phyloP scores from a whole-genome alignment of 35 echinoderm and acorn worm species.

The Ophioderma brevispina region DNA sequence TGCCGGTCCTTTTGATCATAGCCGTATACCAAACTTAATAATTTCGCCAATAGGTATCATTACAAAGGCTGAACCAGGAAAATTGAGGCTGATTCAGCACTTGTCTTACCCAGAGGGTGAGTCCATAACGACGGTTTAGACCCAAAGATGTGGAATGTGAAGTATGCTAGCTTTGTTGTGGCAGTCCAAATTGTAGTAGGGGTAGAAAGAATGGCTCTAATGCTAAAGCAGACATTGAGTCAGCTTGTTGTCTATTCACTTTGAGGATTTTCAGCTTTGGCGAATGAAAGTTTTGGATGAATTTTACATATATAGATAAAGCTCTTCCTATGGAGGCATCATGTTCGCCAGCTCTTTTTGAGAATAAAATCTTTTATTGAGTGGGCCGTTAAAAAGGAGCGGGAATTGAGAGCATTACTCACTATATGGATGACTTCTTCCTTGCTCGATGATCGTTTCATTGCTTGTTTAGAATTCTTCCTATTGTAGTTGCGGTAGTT shows the following conservation, averaged over 20 bases:
- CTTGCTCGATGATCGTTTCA: not conserved
- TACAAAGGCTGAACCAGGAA: not conserved
- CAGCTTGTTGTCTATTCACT: slow-evolving; percentile 19
- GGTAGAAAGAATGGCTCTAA: not conserved
- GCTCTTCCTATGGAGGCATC: slow-evolving; percentile 21
- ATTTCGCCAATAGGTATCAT: slow-evolving; percentile 9
- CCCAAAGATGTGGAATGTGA: not conserved
- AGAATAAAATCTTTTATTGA: slow-evolving; percentile 35
- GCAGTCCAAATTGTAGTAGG: not conserved
- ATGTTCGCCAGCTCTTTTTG: slow-evolving; percentile 21
- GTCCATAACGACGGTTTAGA: slow-evolving; percentile 52
- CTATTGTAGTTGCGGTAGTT: no score
- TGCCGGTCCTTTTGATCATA: not conserved
- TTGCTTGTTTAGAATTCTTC: no score
- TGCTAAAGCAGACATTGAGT: slow-evolving; percentile 59
- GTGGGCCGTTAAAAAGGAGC: not conserved
- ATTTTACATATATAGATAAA: no score
- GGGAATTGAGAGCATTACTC: not conserved
- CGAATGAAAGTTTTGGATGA: no score
- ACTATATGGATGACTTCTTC: slow-evolving; percentile 32
- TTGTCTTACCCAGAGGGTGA: slow-evolving; percentile 28
- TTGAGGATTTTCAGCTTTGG: slow-evolving; percentile 37
- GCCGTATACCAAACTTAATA: not conserved
- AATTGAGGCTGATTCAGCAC: slow-evolving; percentile 61
- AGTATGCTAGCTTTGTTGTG: slow-evolving; percentile 17